Conservation (phyloP, 2,888 invertebrate genomes). For the Himalopsyche japonica region DNA sequence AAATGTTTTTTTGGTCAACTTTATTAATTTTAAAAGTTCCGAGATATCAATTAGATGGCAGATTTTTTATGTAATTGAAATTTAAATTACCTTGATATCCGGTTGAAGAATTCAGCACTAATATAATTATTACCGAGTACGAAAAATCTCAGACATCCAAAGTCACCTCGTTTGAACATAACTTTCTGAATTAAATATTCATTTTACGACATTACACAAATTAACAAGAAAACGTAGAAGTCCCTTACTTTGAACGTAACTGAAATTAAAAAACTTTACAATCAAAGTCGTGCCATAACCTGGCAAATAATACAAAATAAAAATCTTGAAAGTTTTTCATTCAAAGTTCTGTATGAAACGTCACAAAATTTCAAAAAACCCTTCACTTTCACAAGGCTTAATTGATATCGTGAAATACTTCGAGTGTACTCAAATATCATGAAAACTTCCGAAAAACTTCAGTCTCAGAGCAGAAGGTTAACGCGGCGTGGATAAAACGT, state of each 20-base stretch:
- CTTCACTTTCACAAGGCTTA: not conserved
- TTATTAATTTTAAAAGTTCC: too few relatives aligned
- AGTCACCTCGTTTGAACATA: not conserved
- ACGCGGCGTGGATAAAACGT: not conserved
- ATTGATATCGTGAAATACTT: not conserved
- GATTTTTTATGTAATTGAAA: too few relatives aligned
- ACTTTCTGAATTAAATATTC: not conserved
- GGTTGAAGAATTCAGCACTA: not conserved
- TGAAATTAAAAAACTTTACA: not conserved
- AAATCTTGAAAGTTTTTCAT: not conserved
- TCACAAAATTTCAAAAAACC: not conserved
- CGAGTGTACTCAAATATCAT: not conserved
- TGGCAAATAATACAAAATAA: not conserved
- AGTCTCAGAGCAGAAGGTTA: not conserved
- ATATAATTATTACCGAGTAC: not conserved
- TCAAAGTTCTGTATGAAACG: not conserved
- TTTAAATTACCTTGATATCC: not conserved
- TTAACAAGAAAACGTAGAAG: not conserved
- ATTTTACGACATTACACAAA: not conserved
- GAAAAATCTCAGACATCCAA: not conserved
- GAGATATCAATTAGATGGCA: too few relatives aligned
- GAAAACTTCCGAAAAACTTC: not conserved
- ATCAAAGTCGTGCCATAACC: not conserved
- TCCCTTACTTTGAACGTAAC: not conserved
- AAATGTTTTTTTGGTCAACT: too few relatives aligned